phyloP scores from a whole-genome alignment of 2,113 vertebrate species.

The Aptenodytes patagonicus region DNA sequence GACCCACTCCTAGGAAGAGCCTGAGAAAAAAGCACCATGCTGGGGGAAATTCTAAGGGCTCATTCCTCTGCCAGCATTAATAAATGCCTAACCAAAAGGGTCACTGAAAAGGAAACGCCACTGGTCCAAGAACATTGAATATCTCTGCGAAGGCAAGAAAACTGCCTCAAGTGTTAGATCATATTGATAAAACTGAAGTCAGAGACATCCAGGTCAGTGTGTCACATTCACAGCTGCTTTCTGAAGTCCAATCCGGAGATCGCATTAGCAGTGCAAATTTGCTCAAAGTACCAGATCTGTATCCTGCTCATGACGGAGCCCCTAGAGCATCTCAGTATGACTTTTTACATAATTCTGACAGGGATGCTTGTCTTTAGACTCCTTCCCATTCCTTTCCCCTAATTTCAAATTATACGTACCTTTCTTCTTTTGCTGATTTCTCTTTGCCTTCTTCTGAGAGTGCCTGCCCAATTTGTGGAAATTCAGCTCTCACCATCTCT shows the following conservation, averaged over 20 bases:
- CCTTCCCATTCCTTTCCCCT: not conserved
- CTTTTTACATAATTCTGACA: not conserved
- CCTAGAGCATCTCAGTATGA: not conserved
- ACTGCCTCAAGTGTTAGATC: not conserved
- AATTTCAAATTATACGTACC: conserved; percentile 4
- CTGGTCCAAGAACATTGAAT: not conserved
- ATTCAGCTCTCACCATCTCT: conserved; percentile 85
- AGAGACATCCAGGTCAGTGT: not conserved
- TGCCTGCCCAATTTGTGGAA: conserved; percentile 51
- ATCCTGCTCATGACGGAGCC: not conserved
- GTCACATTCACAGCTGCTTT: not conserved
- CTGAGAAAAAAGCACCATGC: not conserved
- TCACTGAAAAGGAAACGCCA: not conserved
- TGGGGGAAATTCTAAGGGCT: not conserved
- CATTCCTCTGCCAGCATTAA: not conserved
- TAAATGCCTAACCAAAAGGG: not conserved
- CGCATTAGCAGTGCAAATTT: not conserved
- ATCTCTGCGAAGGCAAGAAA: not conserved
- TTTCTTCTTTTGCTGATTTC: not conserved
- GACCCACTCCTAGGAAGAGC: not conserved
- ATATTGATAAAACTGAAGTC: not conserved
- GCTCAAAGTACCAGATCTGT: not conserved
- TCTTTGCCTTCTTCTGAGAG: not conserved
- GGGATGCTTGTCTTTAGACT: not conserved
- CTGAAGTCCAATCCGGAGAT: not conserved